Conservation (phyloP, 2,113 vertebrate species). For the Taxidea taxus region DNA sequence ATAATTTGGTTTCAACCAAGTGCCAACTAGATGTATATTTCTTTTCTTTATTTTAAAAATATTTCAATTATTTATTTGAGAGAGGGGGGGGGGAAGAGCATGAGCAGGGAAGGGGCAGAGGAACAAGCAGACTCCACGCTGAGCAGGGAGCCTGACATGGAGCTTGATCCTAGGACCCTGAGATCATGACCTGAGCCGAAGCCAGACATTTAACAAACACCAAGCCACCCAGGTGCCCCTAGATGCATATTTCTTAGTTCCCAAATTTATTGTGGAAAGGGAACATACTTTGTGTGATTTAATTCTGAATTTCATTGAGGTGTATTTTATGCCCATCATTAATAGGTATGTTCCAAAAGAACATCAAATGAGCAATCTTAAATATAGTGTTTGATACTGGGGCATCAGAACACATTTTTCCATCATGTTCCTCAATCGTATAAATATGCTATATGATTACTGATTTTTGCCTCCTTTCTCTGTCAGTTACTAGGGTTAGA, state of each 20-base stretch:
- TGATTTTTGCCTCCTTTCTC: neutral
- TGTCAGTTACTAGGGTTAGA: neutral
- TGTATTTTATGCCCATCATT: neutral
- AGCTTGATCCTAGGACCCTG: neutral
- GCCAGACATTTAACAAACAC: neutral
- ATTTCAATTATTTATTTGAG: neutral
- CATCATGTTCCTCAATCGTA: neutral
- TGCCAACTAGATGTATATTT: neutral
- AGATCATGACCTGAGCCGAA: neutral
- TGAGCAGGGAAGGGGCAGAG: neutral
- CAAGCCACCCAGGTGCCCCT: neutral
- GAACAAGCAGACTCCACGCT: neutral
- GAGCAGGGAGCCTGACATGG: neutral
- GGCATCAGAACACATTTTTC: neutral
- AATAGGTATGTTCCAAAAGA: neutral
- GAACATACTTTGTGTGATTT: neutral
- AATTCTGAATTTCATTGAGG: neutral
- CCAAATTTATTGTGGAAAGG: neutral
- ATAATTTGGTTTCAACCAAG: neutral
- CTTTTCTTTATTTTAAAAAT: neutral
- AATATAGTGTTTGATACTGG: neutral
- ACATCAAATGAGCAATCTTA: neutral
- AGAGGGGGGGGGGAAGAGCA: neutral
- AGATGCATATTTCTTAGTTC: neutral
- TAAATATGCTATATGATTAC: neutral